Percentiles rank a stretch among this genome's conserved stretches.
These are phyloP conservation scores for Conchocele bisecta DNA, from an alignment of 2,888 invertebrate genomes.

Conservation along the genomic window DNA sequence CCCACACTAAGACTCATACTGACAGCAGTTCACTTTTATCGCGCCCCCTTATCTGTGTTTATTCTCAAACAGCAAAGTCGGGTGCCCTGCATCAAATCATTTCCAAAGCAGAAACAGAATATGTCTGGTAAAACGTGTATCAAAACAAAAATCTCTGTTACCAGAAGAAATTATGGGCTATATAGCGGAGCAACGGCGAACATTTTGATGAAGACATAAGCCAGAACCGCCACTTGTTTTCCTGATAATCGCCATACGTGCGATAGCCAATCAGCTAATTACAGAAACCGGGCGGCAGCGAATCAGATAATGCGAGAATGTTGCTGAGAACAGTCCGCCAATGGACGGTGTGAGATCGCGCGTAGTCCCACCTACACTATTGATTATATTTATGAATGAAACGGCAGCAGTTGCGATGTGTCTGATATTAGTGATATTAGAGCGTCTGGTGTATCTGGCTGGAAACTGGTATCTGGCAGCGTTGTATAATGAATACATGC, in stretches of 20 bases:
- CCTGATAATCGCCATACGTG: conserved; percentile 36
- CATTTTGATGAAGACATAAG: conserved; percentile 41
- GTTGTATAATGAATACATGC: too few species aligned
- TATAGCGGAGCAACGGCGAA: conserved; percentile 27
- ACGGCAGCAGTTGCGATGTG: too few species aligned
- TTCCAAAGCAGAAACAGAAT: conserved; percentile 49
- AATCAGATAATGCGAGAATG: conserved; percentile 51
- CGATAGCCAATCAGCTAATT: conserved; percentile 57
- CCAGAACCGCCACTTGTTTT: conserved; percentile 47
- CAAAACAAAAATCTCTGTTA: conserved; percentile 58
- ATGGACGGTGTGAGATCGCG: too few species aligned
- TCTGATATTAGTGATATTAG: too few species aligned
- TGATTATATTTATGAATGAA: too few species aligned
- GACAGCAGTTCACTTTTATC: conserved; percentile 45
- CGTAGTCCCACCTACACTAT: too few species aligned
- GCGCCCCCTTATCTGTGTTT: conserved; percentile 56
- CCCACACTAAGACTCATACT: conserved; percentile 78
- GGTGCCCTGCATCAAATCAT: conserved; percentile 58
- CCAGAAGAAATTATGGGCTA: conserved; percentile 57
- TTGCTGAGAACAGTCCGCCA: too few species aligned
- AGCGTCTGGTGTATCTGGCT: too few species aligned
- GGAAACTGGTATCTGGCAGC: too few species aligned
- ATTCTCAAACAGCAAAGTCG: conserved; percentile 54
- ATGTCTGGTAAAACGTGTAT: conserved; percentile 56
- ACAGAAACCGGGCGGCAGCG: conserved; percentile 16